Evolutionary conservation across 92 coral and sea anemone genomes (phyloP).

Genomic region (Diadumene lineata): DNA sequence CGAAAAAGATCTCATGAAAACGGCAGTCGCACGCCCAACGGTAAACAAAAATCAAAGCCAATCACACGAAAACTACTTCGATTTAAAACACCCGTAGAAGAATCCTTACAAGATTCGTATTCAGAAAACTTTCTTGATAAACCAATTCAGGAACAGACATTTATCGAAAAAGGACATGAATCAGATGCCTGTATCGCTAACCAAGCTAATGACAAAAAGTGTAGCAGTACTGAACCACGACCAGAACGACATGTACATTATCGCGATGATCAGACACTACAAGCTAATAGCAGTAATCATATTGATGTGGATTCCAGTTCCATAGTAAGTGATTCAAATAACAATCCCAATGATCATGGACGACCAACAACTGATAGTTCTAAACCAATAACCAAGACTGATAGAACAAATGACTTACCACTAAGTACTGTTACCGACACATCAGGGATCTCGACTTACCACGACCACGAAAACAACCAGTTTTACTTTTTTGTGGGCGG

Average conservation of each 20-base stretch:
- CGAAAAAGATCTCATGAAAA: slow-evolving; percentile 16
- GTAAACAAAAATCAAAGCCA: slow-evolving; percentile 15
- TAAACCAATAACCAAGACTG: slow-evolving; percentile 5
- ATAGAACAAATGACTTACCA: background rate
- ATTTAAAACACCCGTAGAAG: slow-evolving; percentile 25
- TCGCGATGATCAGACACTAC: slow-evolving; percentile 2
- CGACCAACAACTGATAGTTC: slow-evolving; percentile 1
- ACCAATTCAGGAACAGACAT: slow-evolving; percentile 17
- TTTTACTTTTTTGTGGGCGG: slow-evolving; percentile 75
- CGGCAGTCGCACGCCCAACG: slow-evolving; percentile 26
- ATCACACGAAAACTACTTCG: slow-evolving; percentile 17
- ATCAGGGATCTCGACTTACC: slow-evolving; percentile 58
- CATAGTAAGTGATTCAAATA: slow-evolving; percentile 30
- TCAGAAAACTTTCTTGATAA: slow-evolving; percentile 15
- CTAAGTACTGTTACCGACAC: slow-evolving; percentile 16
- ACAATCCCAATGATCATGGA: slow-evolving; percentile 20
- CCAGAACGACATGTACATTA: slow-evolving; percentile 26
- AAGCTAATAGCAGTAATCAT: background rate
- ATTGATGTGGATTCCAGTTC: slow-evolving; percentile 11
- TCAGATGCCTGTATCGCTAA: background rate
- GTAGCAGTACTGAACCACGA: background rate
- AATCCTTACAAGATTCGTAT: slow-evolving; percentile 29
- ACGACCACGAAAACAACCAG: slow-evolving; percentile 59
- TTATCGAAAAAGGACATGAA: slow-evolving; percentile 19
- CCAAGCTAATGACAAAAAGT: slow-evolving; percentile 4